These are phyloP conservation scores for Pseudochromis fuscus DNA, from an alignment of 2,797 vertebrate species.

Conservation along the genomic window DNA sequence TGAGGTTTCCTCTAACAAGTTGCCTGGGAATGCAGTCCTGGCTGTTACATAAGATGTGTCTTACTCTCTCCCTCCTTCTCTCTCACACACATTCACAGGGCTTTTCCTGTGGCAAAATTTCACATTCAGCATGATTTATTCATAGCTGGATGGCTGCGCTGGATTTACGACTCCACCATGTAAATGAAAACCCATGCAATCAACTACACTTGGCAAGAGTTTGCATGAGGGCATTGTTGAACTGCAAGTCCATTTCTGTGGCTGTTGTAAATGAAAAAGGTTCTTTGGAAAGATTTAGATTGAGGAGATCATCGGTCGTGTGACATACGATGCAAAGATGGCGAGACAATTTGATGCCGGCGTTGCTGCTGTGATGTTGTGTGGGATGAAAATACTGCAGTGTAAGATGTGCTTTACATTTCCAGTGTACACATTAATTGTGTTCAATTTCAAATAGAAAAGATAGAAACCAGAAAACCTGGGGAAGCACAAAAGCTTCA, in stretches of 20 bases:
- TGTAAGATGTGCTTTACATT: background rate
- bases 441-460: conserved; percentile 11
- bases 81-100: conserved; percentile 60
- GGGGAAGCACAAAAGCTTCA: conserved; percentile 25
- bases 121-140: conserved; percentile 81
- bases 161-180: conserved; percentile 69
- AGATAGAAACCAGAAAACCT: conserved; percentile 11
- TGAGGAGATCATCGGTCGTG: conserved; percentile 29
- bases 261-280: conserved; percentile 43
- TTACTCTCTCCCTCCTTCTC: conserved; percentile 52
- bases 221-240: conserved; percentile 46
- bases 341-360: background rate
- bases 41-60: conserved; percentile 78
- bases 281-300: conserved; percentile 47
- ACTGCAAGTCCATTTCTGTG: conserved; percentile 40
- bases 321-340: conserved; percentile 31
- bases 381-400: conserved; percentile 25
- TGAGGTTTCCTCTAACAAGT: conserved; percentile 78
- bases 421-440: background rate
- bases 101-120: conserved; percentile 79
- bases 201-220: conserved; percentile 58
- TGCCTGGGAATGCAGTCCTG: conserved; percentile 76
- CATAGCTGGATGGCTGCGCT: conserved; percentile 67
- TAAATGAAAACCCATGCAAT: conserved; percentile 66
- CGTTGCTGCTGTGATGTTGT: conserved; percentile 13